Evolutionary conservation across 2,888 invertebrate genomes (phyloP).

Genomic region (Hemicrepidius hirtus): DNA sequence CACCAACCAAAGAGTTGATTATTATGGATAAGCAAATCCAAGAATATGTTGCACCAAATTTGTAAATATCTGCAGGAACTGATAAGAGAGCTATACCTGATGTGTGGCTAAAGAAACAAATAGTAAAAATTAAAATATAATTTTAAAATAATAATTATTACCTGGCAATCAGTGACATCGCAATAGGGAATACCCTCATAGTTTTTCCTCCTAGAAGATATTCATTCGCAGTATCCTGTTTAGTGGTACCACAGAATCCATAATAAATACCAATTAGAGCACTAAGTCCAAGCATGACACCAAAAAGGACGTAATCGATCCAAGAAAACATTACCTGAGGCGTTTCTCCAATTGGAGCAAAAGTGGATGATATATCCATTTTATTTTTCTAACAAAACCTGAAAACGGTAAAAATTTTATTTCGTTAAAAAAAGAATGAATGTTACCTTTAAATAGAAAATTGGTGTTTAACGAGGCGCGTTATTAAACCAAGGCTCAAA

Average conservation of each 20-base stretch:
- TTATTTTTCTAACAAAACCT: not conserved
- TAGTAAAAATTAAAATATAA: too few relatives aligned
- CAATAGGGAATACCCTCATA: constrained; percentile 81
- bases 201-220: constrained; percentile 80
- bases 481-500: too few relatives aligned
- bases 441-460: too few relatives aligned
- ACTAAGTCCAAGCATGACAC: constrained; percentile 70
- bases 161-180: constrained; percentile 82
- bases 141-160: constrained; percentile 66
- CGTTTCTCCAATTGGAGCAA: constrained; percentile 48
- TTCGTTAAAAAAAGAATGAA: too few relatives aligned
- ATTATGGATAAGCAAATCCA: constrained; percentile 71
- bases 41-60: constrained; percentile 80
- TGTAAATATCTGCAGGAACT: constrained; percentile 84
- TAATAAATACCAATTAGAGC: constrained; percentile 74
- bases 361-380: not conserved
- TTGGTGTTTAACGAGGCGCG: too few relatives aligned
- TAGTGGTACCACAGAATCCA: constrained; percentile 72
- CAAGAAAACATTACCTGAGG: constrained; percentile 41
- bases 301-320: constrained; percentile 63
- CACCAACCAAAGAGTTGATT: constrained; percentile 62
- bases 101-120: constrained; percentile 75
- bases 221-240: constrained; percentile 77
- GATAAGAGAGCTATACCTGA: constrained; percentile 85
- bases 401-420: too few relatives aligned